Evolutionary conservation across 1,140 invertebrate species (phyloP), one percentile per base, ranked within the genome.

Genomic region (Hermetia illucens): DNA sequence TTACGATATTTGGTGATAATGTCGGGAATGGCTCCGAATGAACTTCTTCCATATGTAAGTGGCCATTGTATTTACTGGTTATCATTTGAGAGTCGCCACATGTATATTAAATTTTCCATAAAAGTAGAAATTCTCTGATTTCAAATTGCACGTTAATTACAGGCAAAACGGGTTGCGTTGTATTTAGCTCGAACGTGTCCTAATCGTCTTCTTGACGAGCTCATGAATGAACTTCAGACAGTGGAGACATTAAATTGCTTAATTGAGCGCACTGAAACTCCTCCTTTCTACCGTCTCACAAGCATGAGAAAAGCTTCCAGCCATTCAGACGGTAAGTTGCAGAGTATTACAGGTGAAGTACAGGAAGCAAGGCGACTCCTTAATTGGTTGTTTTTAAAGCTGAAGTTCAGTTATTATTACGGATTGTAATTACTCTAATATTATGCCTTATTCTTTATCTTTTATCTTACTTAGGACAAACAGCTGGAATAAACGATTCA

Each of bases 1-100:
- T 82, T 98, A 41, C 75, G 93, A n/a, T 98, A 97, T 64, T 66
- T 99, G 16, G 84, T 98, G 41, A 95, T 98, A 44, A 79, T 98
- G 19, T 90, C 89, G 2, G 89, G 91, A 31, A 86, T 98, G 75
- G 88, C 93, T 4, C 88, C 94, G 5, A 79, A 79, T 44, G 88
- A 95, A 62, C 67, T 98, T 2, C 63, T 98, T 15, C 79, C 78
- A 30, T 86, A 84, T 63, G 87, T 90, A 71, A 80, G 75, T 69
- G 15, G 29, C 18, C 29, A 9, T 24, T 22, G 21, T 27, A 5
- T 3, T 22, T 33, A 3, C 21, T 34, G 19, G 10, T 13, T 42
- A 36, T 9, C 6, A 6, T 36, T 13, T 27, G 24, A 27, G 24
- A 27, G 24, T 8, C 8, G 24, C 24, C n/a, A n/a, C n/a, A n/a